phyloP scores from a whole-genome alignment of 2,888 invertebrate species.

The Agrotis segetum region DNA sequence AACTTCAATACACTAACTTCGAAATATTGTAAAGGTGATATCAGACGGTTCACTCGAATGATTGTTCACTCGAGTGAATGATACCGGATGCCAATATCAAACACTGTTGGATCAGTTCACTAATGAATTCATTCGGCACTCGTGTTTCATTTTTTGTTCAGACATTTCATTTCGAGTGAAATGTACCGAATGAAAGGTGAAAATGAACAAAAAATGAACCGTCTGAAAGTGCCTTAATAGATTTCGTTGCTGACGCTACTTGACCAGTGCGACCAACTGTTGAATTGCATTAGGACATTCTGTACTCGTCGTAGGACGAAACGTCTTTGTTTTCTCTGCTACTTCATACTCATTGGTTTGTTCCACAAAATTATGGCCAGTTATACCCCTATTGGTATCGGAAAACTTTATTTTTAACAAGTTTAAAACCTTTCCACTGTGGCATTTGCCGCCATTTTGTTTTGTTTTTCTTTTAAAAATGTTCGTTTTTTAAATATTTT shows the following conservation, averaged over 20 bases:
- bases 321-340: constrained; percentile 70
- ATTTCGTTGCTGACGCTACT: constrained; percentile 73
- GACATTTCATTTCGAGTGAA: no score
- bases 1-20: not conserved
- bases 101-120: no score
- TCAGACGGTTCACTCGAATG: no score
- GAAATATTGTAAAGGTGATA: no score
- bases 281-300: constrained; percentile 84
- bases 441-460: constrained; percentile 32
- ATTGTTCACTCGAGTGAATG: no score
- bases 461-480: constrained; percentile 17
- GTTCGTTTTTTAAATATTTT: constrained; percentile 4
- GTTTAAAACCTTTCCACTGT: constrained; percentile 52
- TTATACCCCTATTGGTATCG: constrained; percentile 49
- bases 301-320: constrained; percentile 70
- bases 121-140: no score
- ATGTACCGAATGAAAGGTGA: no score
- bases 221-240: no score
- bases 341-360: constrained; percentile 77
- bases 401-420: constrained; percentile 66
- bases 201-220: no score
- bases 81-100: no score
- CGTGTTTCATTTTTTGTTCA: no score
- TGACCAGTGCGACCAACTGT: constrained; percentile 76
- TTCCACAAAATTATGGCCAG: constrained; percentile 52